These are phyloP conservation scores for Gonocerus acuteangulatus DNA, from an alignment of 2,888 invertebrate genomes.

Conservation along the genomic window DNA sequence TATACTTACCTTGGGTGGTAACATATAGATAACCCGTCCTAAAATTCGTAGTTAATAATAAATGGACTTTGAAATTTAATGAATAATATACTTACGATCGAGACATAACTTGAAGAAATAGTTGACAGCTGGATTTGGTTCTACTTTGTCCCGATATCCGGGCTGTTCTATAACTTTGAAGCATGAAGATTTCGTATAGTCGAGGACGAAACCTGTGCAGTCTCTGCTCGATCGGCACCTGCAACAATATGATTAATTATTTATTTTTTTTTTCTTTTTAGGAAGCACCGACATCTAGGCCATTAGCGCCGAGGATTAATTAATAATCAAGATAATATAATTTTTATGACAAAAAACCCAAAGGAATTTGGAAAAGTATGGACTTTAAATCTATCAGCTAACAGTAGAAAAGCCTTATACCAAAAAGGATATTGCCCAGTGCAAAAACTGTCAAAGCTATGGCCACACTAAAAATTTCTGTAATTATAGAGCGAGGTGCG, in stretches of 20 bases:
- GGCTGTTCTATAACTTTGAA: constrained; percentile 42
- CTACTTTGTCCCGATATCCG: constrained; percentile 1
- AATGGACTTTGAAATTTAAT: too few species aligned
- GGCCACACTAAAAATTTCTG: too few species aligned
- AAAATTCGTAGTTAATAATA: too few species aligned
- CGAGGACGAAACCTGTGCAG: constrained; percentile 48
- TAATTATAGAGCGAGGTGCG: too few species aligned
- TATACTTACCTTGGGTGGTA: too few species aligned
- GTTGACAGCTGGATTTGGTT: constrained; percentile 21
- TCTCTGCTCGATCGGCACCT: constrained; percentile 47
- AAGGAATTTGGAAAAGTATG: neutral
- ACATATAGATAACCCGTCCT: too few species aligned
- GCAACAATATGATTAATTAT: constrained; percentile 3
- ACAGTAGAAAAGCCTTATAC: too few species aligned
- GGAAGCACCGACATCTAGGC: too few species aligned
- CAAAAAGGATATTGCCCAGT: too few species aligned
- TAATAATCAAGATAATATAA: neutral
- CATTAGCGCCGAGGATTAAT: too few species aligned
- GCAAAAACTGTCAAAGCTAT: too few species aligned
- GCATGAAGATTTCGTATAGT: constrained; percentile 48
- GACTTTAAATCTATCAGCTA: neutral
- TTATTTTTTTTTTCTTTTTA: too few species aligned
- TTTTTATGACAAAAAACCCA: neutral
- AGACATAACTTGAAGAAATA: constrained; percentile 31
- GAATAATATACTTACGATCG: constrained; percentile 16